Evolutionary conservation across 1,140 invertebrate species (phyloP), one percentile per base, ranked within the genome.

Genomic region (Drosophila insularis): DNA sequence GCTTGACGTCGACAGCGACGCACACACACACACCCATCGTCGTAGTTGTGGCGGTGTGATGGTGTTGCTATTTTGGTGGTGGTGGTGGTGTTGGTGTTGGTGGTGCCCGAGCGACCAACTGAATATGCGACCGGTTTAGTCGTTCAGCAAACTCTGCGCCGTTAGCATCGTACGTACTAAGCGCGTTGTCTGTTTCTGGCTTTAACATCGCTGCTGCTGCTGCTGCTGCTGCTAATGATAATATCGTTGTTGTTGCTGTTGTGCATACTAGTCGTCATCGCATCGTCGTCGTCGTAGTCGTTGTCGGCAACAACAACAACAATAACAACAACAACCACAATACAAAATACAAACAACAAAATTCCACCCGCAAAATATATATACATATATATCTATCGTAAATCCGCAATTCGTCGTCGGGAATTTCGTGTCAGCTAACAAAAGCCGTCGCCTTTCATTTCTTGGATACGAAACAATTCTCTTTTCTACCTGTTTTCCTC

Each of bases 141-240:
- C 84, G 84, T 89, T 89, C 85, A 80, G 66, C 80, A 89, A 71
- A 78, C 84, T 78, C 74, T 79, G 84, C 78, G 78, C 71, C 78
- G 84, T 84, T 68, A 84, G 84, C 85, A 87, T 87, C 80, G 80
- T 77, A 55, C 72, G 78, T 58, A 65, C 59, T 68, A 54, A 73
- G 70, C 80, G 80, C 80, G 81, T 74, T 64, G 27, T 63, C 23
- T 74, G 60, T 40, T 4, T 37, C 37, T 56, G 60, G 21, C 56
- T 37, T 39, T 21, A 50, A 50, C 31, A 59, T 62, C 53, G 35
- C 63, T 65, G 65, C 35, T 56, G 62, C 43, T 40, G 53, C 61
- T 67, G 62, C 62, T 56, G 66, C 77, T 43, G 19, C 23, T 62
- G 71, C 74, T 62, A 39, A 64, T 68, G 78, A 72, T 54, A 39